phyloP scores from a whole-genome alignment of 1,140 invertebrate genomes.

The Procambarus clarkii region DNA sequence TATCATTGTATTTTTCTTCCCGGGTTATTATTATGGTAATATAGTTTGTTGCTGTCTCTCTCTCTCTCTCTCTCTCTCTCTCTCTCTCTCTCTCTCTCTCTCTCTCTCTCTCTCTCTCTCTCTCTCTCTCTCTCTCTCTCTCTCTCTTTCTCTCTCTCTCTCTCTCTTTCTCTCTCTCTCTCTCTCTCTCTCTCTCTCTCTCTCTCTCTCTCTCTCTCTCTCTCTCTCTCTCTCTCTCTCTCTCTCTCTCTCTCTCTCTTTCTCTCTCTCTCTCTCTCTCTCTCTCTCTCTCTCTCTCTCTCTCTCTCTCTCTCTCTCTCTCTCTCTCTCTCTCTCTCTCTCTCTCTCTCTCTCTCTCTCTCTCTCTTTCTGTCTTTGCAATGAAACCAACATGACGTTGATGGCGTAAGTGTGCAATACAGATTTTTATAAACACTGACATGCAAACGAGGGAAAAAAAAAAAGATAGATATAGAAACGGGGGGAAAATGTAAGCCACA shows the following conservation, averaged over 20 bases:
- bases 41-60: not conserved
- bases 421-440: no score
- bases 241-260: not conserved
- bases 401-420: no score
- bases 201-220: not conserved
- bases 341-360: not conserved
- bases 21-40: not conserved
- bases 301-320: not conserved
- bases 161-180: conserved; percentile 7
- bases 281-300: not conserved
- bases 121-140: not conserved
- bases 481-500: no score
- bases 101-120: not conserved
- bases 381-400: no score
- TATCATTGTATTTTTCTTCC: no score
- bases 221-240: not conserved
- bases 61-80: not conserved
- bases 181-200: not conserved
- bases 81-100: not conserved
- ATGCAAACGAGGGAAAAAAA: no score
- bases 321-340: not conserved
- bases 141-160: not conserved
- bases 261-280: not conserved
- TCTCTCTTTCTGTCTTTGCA: conserved; percentile 1
- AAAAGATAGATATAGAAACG: no score